phyloP scores from a whole-genome alignment of 1,140 invertebrate species.

The Eubasilissa regina region DNA sequence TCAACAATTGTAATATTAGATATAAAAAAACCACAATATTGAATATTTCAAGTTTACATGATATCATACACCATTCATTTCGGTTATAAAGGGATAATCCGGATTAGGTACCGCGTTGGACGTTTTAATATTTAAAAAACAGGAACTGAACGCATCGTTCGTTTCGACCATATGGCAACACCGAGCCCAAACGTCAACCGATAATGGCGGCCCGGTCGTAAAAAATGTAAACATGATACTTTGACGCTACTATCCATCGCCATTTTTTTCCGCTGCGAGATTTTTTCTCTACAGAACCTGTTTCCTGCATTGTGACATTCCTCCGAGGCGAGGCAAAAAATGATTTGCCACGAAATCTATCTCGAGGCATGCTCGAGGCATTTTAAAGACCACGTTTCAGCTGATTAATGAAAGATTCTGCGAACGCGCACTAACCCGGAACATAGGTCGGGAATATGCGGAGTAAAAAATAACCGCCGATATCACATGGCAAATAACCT shows the following conservation, averaged over 20 bases:
- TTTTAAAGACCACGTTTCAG: slow-evolving; percentile 46
- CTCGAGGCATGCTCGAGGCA: slow-evolving; percentile 45
- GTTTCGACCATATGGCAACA: slow-evolving; percentile 40
- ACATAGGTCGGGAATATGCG: slow-evolving; percentile 26
- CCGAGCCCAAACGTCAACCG: slow-evolving; percentile 34
- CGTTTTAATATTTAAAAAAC: neutral
- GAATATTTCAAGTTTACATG: too few relatives aligned
- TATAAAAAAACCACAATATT: too few relatives aligned
- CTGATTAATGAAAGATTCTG: slow-evolving; percentile 53
- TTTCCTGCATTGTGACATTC: slow-evolving; percentile 56
- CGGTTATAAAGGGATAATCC: too few relatives aligned
- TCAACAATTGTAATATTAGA: too few relatives aligned
- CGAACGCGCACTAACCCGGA: slow-evolving; percentile 36
- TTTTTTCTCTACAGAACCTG: slow-evolving; percentile 50
- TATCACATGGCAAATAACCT: too few relatives aligned
- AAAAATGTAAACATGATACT: slow-evolving; percentile 55
- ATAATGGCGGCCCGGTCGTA: slow-evolving; percentile 17
- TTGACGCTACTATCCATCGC: slow-evolving; percentile 44
- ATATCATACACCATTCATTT: too few relatives aligned
- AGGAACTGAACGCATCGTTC: neutral
- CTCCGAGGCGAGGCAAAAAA: slow-evolving; percentile 53
- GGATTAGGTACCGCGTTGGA: too few relatives aligned
- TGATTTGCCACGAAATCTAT: slow-evolving; percentile 46
- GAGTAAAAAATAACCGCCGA: too few relatives aligned
- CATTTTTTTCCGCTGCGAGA: slow-evolving; percentile 38